Evolutionary conservation across 2,888 invertebrate species (phyloP), one percentile per base, ranked within the genome.

Genomic region (Euspilapteryx auroguttella): DNA sequence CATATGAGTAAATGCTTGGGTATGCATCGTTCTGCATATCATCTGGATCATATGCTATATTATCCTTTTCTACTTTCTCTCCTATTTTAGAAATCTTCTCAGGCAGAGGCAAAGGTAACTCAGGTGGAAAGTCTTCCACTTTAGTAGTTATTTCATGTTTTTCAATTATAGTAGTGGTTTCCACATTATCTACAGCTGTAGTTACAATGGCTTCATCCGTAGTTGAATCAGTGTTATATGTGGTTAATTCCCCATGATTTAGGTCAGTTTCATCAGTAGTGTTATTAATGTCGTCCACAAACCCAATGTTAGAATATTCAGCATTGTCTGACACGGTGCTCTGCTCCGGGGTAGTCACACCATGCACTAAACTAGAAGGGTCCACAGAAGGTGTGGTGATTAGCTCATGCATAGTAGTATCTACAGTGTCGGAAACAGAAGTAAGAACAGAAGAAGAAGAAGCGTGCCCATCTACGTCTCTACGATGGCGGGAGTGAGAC

Each of bases 401-500:
- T n/a, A n/a, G n/a, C n/a, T n/a, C n/a, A n/a, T n/a, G n/a, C n/a
- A n/a, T n/a, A n/a, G n/a, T n/a, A n/a, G n/a, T 56, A 64, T 62
- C 53, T 43, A 59, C 54, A 53, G 49, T 49, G 38, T 55, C 56
- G 58, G 63, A 55, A 55, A 57, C 40, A 57, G 57, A 51, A 51
- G 53, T 46, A 45, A 51, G 28, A 44, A 49, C 42, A 49, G 47
- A 58, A 34, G 40, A 36, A 33, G 33, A 24, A 57, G 63, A 64
- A 63, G 66, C 81, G 81, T 78, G 82, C 81, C 69, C 79, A 64
- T 77, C 81, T 73, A 78, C 79, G 64, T 80, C 81, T 80, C 82
- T 87, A 86, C 83, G 89, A 64, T 76, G 83, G 71, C 81, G 85
- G 46, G 55, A 73, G 64, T 68, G 80, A 53, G 44, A 55, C 38